Evolutionary conservation across 2,888 invertebrate genomes (phyloP).

Genomic region (Hydroisotoma schaefferi): DNA sequence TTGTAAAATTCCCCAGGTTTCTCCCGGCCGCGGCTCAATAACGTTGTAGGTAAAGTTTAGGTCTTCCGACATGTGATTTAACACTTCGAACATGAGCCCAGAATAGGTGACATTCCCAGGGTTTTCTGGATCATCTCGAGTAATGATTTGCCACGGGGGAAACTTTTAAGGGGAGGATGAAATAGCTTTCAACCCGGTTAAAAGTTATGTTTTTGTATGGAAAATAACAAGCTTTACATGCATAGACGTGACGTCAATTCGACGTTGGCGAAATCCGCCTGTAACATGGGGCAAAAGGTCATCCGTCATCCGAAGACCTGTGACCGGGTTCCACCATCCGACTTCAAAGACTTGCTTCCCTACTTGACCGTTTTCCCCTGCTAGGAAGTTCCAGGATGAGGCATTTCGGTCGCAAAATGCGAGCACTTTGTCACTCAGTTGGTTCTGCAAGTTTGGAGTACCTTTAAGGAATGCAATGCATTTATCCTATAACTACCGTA

Average conservation of each 20-base stretch:
- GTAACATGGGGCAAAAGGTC: constrained; percentile 73
- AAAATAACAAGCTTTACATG: constrained; percentile 62
- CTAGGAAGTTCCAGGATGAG: constrained; percentile 38
- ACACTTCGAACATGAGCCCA: constrained; percentile 75
- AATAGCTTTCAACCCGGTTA: no score
- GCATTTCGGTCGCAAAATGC: constrained; percentile 30
- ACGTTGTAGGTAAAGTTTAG: constrained; percentile 74
- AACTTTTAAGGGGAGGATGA: constrained; percentile 67
- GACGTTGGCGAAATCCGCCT: constrained; percentile 72
- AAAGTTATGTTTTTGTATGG: background rate
- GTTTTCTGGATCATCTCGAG: constrained; percentile 55
- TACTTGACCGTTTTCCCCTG: constrained; percentile 39
- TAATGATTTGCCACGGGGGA: constrained; percentile 81
- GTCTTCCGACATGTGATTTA: constrained; percentile 68
- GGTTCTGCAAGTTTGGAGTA: background rate
- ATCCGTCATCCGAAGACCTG: constrained; percentile 54
- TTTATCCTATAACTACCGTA: background rate
- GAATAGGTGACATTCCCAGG: constrained; percentile 61
- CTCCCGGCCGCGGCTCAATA: constrained; percentile 47
- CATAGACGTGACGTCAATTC: constrained; percentile 68
- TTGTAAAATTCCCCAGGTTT: constrained; percentile 48
- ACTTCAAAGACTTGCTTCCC: constrained; percentile 44
- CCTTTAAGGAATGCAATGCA: background rate
- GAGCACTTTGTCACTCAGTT: constrained; percentile 23
- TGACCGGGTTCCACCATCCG: constrained; percentile 41